Base-by-base conservation (phyloP, 2,888 invertebrate genomes). In the Drosophila percnosoma region DNA sequence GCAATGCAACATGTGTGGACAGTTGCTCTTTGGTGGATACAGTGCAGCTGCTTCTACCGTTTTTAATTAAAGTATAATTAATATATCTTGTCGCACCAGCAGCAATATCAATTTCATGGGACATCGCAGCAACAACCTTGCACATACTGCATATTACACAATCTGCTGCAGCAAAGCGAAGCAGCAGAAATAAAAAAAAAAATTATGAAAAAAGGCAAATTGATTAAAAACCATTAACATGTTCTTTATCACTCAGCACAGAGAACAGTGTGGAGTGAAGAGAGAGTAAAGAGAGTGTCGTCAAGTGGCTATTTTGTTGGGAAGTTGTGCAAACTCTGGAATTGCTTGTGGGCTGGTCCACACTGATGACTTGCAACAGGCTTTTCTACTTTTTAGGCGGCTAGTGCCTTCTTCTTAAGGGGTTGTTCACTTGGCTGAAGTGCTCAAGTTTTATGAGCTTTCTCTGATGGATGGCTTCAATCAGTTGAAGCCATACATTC, bases 191-290 rank as follows among this genome's bases (percentile, higher is more conserved):
- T 0, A 13, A 11, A 5, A 33, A 54, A 40, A 75, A 73, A 15
- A 21, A 2, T 2, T 8, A 2, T 45, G 31, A 54, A 73, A 73
- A 75, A 87, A 83, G 15, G 80, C 69, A 87, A 87, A 87, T 87
- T 87, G 88, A 87, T 87, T 87, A 86, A 88, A 88, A 84, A 18
- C 83, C 83, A 87, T 87, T 87, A 87, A 86, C 87, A 88, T 84
- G 84, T 88, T 87, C 82, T 84, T 83, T 80, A 87, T 84, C 84
- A 87, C 88, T 86, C 86, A 84, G 76, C 83, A 80, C 83, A 59
- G 55, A 13, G 36, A 42, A 29, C 21, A 48, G 21, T 29, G 15
- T 4, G 29, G 55, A 38, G 42, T 15, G 36, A 18, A n/a, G 21
- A n/a, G 33, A 6, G 33, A 40, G n/a, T n/a, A 24, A 4, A 2